Evolutionary conservation across 53 echinoderm and acorn worm genomes (phyloP).

Genomic region (Antedon mediterranea): DNA sequence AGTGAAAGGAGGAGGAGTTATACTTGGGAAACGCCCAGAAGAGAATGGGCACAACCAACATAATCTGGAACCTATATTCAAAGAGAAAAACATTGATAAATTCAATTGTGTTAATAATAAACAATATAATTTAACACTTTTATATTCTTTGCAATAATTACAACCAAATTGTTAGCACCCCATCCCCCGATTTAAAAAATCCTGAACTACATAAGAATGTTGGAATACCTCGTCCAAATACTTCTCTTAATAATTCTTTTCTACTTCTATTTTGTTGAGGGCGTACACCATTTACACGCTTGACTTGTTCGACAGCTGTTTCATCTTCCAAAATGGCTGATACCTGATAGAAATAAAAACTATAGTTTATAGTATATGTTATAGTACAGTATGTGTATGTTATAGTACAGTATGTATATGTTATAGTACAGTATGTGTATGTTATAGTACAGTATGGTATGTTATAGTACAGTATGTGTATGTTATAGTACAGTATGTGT

Average conservation of each 20-base stretch:
- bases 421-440: no score
- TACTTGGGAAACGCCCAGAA: slow-evolving; percentile 28
- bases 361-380: no score
- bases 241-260: slow-evolving; percentile 63
- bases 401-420: no score
- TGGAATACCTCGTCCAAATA: slow-evolving; percentile 95
- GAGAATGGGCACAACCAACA: slow-evolving; percentile 72
- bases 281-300: slow-evolving; percentile 20
- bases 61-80: slow-evolving; percentile 37
- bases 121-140: background rate
- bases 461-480: no score
- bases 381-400: no score
- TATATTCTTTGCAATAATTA: background rate
- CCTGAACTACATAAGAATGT: no score
- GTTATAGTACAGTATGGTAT: no score
- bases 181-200: no score
- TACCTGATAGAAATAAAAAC: slow-evolving; percentile 22
- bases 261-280: slow-evolving; percentile 26
- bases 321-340: slow-evolving; percentile 97
- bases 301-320: slow-evolving; percentile 77
- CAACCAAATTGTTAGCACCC: no score
- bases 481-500: no score
- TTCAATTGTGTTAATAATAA: no score
- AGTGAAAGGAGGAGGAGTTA: slow-evolving; percentile 39
- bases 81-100: no score